Evolutionary conservation across 1,140 invertebrate genomes (phyloP).

Genomic region (Kradibia gibbosae): DNA sequence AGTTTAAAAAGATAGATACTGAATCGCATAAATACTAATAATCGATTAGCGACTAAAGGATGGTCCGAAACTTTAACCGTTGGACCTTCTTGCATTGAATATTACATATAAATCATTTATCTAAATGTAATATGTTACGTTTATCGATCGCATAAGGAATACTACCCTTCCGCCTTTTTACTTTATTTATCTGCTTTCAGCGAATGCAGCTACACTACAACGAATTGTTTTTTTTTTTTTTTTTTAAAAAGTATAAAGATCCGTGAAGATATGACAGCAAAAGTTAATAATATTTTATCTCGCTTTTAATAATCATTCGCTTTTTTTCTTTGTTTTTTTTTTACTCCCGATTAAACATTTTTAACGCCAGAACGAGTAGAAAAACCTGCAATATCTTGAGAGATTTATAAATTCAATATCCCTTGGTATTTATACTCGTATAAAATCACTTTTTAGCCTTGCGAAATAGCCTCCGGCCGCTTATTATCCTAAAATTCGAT

Average conservation of each 20-base stretch:
- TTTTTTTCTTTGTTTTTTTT: not conserved
- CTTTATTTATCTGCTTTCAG: constrained; percentile 8
- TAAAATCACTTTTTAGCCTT: constrained; percentile 38
- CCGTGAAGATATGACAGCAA: not conserved
- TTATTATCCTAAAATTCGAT: constrained; percentile 21
- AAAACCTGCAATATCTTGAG: constrained; percentile 28
- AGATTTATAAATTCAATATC: constrained; percentile 30
- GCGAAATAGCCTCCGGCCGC: not conserved
- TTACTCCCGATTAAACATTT: not conserved
- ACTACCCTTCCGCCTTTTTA: constrained; percentile 3
- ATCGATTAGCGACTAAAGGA: constrained; percentile 42
- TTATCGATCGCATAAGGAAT: constrained; percentile 40
- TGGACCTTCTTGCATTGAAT: constrained; percentile 37
- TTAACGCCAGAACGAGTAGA: not conserved
- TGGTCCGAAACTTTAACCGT: constrained; percentile 35
- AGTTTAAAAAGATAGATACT: constrained; percentile 35
- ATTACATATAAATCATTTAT: constrained; percentile 48
- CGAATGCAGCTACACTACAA: not conserved
- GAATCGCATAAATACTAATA: too few species aligned
- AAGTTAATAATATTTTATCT: not conserved
- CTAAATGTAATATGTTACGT: constrained; percentile 47
- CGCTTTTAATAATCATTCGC: too few species aligned
- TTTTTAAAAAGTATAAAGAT: constrained; percentile 6
- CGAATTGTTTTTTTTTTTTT: too few species aligned
- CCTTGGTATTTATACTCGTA: constrained; percentile 27